Evolutionary conservation across 2,888 invertebrate species (phyloP), one percentile per base, ranked within the genome.

Genomic region (Tachina fera): DNA sequence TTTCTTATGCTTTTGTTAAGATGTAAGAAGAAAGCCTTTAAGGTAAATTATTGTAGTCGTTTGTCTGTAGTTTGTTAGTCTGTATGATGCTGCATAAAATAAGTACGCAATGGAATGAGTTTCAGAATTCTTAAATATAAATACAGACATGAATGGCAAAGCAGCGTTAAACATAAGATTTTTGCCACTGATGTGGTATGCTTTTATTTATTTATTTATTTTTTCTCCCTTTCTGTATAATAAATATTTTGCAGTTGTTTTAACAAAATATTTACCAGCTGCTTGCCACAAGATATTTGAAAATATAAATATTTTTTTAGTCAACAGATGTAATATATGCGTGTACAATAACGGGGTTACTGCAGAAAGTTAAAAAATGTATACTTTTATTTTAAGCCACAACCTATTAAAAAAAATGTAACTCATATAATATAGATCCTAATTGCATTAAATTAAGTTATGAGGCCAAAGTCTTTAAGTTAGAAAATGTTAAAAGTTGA

Each of bases 201-300:
- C 11, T 39, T 63, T 19, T 65, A 49, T n/a, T 41, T 39, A 43
- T 19, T 65, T 31, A 31, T 31, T 31, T 31, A 31, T 63, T 58
- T 56, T 39, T 19, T 14, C 4, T 72, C 6, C 45, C 16, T 45
- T 16, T 43, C 31, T 51, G 31, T 51, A 45, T 14, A 76, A 58
- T 56, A 63, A 76, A 58, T 47, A 63, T 79, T 71, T 71, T 79
- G 43, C 39, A 31, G 19, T 61, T 74, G 67, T 72, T 74, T 31
- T 81, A 45, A 14, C 61, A 61, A 75, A 75, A 75, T 81, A 81
- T 81, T 68, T 75, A 68, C 68, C 81, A 81, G 58, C 65, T 80
- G 80, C 60, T 80, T 74, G 67, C 49, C 43, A 67, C 43, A 80
- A 72, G 60, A 60, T 68, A 75, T 68, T 68, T 61, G n/a, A 14